Base-by-base conservation (phyloP, 1,140 invertebrate species). In the Leptoteleia sp. region DNA sequence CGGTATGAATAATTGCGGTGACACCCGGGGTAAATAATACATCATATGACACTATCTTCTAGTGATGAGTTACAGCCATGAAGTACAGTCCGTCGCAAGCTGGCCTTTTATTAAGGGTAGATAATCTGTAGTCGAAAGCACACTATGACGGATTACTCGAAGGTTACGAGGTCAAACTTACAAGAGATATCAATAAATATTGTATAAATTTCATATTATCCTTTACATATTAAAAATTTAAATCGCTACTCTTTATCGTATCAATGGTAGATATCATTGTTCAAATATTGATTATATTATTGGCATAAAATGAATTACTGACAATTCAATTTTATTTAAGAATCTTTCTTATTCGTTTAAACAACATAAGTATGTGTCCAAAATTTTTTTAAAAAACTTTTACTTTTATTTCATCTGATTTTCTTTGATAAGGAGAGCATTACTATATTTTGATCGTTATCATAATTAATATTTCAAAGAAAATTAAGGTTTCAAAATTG, bases 1-100 rank as follows among this genome's bases (percentile, higher is more conserved):
- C 80, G 81, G 73, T 80, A 83, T 88, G 87, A 89, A 89, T 89
- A 88, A 89, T 89, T 86, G 86, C 82, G 70, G 54, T 80, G 83
- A 81, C 85, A 84, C 79, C 70, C 75, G 75, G 81, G 76, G 84
- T 84, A 87, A 86, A 87, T 88, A 87, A 87, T 86, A 84, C 82
- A 85, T 87, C 83, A 81, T 48, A 64, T 67, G 81, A 85, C 82
- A 76, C 82, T 88, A 87, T 86, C 86, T 83, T 47, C 27, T 77
- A 35, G 72, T 81, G 81, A 84, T 87, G 86, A 88, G 82, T 88
- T 85, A 85, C 81, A 78, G 71, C 59, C 79, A 45, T 70, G 79
- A 81, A 79, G 68, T 76, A 77, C 77, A 76, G 62, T 70, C 29
- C 35, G 76, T 55, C 62, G 40, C 52, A 62, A 71, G 76, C 67